Conservation (phyloP, 2,888 invertebrate genomes). For the Anticlea derivata region DNA sequence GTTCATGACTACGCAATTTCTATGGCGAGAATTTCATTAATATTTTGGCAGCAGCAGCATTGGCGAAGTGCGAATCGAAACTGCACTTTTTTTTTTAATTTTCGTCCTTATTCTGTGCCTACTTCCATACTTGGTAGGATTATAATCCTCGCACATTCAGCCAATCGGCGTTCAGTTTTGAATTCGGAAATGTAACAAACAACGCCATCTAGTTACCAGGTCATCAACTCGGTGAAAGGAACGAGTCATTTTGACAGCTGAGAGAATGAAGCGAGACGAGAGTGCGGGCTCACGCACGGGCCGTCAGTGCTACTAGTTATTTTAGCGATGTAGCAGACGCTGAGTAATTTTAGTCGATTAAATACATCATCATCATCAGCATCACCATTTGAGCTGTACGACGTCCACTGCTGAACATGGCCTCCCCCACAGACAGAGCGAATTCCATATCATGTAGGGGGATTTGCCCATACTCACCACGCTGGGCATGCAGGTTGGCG, state of each 20-base stretch:
- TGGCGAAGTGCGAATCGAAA: slow-evolving; percentile 50
- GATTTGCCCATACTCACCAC: too few species aligned
- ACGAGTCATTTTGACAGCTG: slow-evolving; percentile 17
- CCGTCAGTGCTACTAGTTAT: slow-evolving; percentile 6
- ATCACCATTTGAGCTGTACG: too few species aligned
- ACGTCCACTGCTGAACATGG: too few species aligned
- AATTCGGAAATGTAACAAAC: slow-evolving; percentile 34
- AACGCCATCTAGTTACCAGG: slow-evolving; percentile 47
- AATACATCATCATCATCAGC: too few species aligned
- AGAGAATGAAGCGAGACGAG: background rate
- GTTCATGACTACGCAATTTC: background rate
- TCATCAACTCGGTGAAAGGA: background rate
- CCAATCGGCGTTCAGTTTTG: slow-evolving; percentile 54
- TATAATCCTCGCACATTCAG: slow-evolving; percentile 49
- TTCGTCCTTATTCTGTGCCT: slow-evolving; percentile 51
- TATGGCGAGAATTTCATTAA: background rate
- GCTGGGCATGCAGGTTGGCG: too few species aligned
- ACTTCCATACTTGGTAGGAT: slow-evolving; percentile 61
- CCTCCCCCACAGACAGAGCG: too few species aligned
- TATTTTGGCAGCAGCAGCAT: slow-evolving; percentile 7
- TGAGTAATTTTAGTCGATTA: too few species aligned
- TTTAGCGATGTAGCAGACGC: slow-evolving; percentile 11
- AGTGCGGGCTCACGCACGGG: too few species aligned
- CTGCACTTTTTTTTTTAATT: slow-evolving; percentile 45
- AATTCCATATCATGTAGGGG: too few species aligned